Percentiles rank a stretch among this genome's conserved stretches.
Conservation (phyloP, 2,113 vertebrate genomes). For the Calyptomena viridis region DNA sequence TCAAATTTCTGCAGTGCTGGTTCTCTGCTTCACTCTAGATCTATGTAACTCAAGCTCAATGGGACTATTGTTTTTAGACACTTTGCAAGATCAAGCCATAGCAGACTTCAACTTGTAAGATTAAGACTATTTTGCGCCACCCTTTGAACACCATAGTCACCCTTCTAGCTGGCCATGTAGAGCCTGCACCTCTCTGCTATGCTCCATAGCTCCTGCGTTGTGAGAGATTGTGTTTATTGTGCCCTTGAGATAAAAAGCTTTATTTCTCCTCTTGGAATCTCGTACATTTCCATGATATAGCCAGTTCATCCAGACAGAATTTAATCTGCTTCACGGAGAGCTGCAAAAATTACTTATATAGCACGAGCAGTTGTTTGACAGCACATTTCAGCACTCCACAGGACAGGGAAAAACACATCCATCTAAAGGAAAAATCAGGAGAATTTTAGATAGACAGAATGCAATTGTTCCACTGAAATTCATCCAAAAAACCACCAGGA, state of each 20-base stretch:
- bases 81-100: background rate
- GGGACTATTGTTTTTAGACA: background rate
- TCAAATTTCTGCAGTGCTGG: background rate
- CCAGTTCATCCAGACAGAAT: background rate
- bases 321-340: background rate
- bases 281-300: background rate
- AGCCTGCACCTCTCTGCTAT: background rate
- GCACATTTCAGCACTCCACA: background rate
- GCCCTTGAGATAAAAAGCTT: background rate
- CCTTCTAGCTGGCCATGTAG: background rate
- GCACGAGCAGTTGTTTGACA: background rate
- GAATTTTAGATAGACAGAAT: background rate
- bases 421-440: background rate
- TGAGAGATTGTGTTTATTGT: rapidly evolving
- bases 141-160: background rate
- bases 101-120: background rate
- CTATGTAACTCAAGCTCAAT: background rate
- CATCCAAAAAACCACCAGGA: background rate
- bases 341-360: background rate
- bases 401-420: background rate
- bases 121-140: background rate
- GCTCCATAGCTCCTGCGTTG: background rate
- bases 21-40: background rate
- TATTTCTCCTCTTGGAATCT: background rate
- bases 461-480: background rate